Conservation (phyloP, 2,888 invertebrate species). For the Hartigia nigra region DNA sequence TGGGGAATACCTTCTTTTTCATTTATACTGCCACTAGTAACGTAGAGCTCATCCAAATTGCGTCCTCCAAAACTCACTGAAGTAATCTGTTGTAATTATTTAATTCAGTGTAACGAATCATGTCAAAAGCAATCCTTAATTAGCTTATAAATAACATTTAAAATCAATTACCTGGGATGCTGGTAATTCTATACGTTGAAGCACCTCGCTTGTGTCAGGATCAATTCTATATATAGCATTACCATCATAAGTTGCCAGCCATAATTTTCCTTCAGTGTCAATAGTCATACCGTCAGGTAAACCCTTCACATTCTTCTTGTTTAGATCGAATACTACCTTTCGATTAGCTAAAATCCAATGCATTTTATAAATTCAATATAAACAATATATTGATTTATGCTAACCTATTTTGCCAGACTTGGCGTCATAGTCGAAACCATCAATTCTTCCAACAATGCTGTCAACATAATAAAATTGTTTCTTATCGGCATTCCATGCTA, state of each 20-base stretch:
- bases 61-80: constrained; percentile 79
- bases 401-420: constrained; percentile 70
- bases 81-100: constrained; percentile 59
- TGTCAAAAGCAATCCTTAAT: not conserved
- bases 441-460: constrained; percentile 74
- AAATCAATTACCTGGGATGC: not conserved
- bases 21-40: constrained; percentile 71
- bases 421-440: constrained; percentile 76
- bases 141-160: not conserved
- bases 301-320: constrained; percentile 70
- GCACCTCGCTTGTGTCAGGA: not conserved
- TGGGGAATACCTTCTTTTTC: constrained; percentile 52
- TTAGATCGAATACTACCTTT: constrained; percentile 71
- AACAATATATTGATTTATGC: constrained; percentile 32
- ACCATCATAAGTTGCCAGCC: constrained; percentile 78
- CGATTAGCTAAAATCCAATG: constrained; percentile 67
- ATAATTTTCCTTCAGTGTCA: constrained; percentile 80
- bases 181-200: not conserved
- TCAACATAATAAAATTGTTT: constrained; percentile 84
- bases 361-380: not conserved
- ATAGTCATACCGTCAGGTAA: constrained; percentile 84
- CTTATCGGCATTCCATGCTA: constrained; percentile 80
- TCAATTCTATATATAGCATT: constrained; percentile 70
- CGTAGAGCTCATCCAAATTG: constrained; percentile 74
- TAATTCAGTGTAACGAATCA: not conserved